Evolutionary conservation across 37 sponge, comb jelly and placozoan genomes (phyloP), one percentile per base, ranked within the genome.

Genomic region (Eunapius fragilis): DNA sequence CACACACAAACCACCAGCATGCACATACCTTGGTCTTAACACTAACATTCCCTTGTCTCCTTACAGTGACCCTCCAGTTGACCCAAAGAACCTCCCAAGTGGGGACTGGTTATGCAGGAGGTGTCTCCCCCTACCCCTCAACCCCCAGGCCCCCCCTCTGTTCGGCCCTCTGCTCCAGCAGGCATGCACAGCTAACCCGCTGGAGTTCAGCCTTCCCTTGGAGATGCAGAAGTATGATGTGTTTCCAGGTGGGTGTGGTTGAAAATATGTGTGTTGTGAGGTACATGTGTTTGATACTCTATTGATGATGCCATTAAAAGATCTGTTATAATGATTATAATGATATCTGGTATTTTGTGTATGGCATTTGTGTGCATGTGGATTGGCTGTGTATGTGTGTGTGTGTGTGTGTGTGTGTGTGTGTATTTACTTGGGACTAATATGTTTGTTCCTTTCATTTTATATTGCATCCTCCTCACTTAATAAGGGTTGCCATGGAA

Each of bases 81-180:
- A 95, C 27, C 93, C 91, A 19, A 86, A 82, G 86, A 84, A 93
- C 82, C 67, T 97, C 23, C 97, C 97, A n/a, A 86, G 92, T 69
- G 97, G 95, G 22, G 97, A 97, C 31, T 97, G 97, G 97, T 75
- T 95, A 34, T 97, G 97, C 88, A 83, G 87, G 19, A 91, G 87
- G 12, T 97, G 97, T 36, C 50, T 81, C 13, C 79, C 78, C 37
- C 67, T n/a, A 3, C 28, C 78, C 71, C 25, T 36, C 17, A 23
- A 47, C 26, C 19, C 80, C 19, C 76, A 45, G 23, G 68, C 45
- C 4, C 87, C 87, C 3, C 45, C 27, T 9, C 35, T 86, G 14
- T 91, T 86, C 31, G 76, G 69, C 27, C 87, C 91, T 0, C 67
- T 91, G 28, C 70, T 91, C 0, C 41, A 81, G 78, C 79, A 82